Conservation (phyloP, 1,140 invertebrate genomes). For the Arion vulgaris region DNA sequence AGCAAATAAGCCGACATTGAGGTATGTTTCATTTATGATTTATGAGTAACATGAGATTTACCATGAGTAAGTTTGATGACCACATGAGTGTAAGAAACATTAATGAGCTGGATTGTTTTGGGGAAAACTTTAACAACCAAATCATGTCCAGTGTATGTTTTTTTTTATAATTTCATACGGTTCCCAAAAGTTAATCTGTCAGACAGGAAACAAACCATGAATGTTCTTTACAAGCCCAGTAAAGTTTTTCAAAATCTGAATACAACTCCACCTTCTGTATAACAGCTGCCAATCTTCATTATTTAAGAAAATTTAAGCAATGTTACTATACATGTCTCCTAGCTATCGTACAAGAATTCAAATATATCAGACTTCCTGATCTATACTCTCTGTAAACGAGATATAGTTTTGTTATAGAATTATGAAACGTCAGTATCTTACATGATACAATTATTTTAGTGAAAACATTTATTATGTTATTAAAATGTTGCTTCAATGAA, state of each 20-base stretch:
- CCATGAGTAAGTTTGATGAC: background rate
- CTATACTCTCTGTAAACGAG: too few relatives aligned
- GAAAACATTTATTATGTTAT: too few relatives aligned
- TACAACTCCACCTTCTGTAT: too few relatives aligned
- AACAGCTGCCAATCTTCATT: too few relatives aligned
- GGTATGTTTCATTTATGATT: background rate
- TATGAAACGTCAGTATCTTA: too few relatives aligned
- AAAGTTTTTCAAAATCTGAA: background rate
- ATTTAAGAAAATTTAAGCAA: too few relatives aligned
- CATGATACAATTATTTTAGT: too few relatives aligned
- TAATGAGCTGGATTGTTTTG: background rate
- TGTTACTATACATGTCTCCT: too few relatives aligned
- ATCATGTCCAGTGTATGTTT: background rate
- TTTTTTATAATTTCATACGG: background rate
- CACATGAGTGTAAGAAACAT: background rate
- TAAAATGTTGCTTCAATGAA: too few relatives aligned
- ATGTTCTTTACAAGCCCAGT: slow-evolving; percentile 5
- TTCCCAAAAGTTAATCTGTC: slow-evolving; percentile 2
- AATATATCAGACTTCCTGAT: too few relatives aligned
- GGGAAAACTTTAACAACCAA: background rate
- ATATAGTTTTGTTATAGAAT: too few relatives aligned
- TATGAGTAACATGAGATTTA: background rate
- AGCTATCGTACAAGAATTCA: too few relatives aligned
- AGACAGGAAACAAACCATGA: background rate
- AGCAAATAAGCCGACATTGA: background rate